These are phyloP conservation scores for Ciconia stormi DNA, from an alignment of 2,113 vertebrate genomes.

Conservation along the genomic window DNA sequence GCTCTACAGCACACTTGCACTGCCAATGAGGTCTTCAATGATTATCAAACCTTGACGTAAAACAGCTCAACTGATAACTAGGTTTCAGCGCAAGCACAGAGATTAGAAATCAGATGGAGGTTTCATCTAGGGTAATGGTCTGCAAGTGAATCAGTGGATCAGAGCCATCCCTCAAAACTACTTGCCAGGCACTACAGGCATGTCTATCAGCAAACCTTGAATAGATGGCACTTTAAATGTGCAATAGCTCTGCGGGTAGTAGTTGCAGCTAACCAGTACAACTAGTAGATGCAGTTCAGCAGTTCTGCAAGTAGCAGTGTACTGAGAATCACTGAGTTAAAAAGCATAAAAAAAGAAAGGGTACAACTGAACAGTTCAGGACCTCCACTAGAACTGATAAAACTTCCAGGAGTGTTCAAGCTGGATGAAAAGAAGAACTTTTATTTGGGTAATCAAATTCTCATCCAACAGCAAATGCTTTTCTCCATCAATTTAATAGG, in stretches of 20 bases:
- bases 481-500: neutral
- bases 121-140: neutral
- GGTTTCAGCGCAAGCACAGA: neutral
- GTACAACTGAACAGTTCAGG: neutral
- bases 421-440: neutral
- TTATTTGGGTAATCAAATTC: neutral
- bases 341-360: neutral
- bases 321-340: neutral
- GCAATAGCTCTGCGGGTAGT: neutral
- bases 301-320: neutral
- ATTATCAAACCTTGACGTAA: neutral
- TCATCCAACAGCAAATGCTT: neutral
- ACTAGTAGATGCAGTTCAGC: neutral
- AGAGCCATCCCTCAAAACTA: neutral
- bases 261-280: neutral
- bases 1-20: neutral
- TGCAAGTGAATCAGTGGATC: neutral
- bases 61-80: neutral
- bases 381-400: neutral
- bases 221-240: neutral
- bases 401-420: neutral
- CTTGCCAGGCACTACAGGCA: neutral
- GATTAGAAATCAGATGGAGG: neutral
- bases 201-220: neutral
- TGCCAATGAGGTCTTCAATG: neutral